phyloP scores from a whole-genome alignment of 2,888 invertebrate species.

The Pristionchus arcanus region DNA sequence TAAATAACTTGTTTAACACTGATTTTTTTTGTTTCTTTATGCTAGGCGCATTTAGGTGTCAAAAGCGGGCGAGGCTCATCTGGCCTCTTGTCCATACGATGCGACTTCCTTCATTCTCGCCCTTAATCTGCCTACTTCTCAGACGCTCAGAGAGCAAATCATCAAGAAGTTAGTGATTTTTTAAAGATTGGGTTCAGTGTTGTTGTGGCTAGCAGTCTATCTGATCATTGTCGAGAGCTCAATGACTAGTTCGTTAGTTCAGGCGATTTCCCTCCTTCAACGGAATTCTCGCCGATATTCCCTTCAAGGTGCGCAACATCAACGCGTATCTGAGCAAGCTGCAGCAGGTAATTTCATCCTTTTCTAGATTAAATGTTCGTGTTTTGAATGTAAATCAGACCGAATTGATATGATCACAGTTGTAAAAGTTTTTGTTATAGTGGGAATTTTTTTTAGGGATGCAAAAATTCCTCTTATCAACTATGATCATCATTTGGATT shows the following conservation, averaged over 20 bases:
- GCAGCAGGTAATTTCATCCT: conserved; percentile 60
- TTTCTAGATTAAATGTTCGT: conserved; percentile 50
- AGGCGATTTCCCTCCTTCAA: conserved; percentile 65
- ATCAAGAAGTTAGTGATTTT: conserved; percentile 53
- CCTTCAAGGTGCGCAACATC: conserved; percentile 70
- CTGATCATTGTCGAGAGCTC: no score
- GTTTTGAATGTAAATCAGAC: background rate
- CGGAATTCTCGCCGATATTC: conserved; percentile 67
- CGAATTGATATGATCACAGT: no score
- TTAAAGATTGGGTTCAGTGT: background rate
- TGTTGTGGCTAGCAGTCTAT: no score
- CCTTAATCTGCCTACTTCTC: conserved; percentile 73
- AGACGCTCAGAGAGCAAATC: conserved; percentile 68
- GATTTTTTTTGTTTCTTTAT: background rate
- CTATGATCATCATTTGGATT: no score
- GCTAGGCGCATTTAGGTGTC: conserved; percentile 57
- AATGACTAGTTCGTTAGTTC: background rate
- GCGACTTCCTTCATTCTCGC: conserved; percentile 74
- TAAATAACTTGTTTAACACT: background rate
- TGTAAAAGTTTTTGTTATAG: no score
- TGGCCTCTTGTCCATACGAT: conserved; percentile 72
- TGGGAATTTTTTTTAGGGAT: no score
- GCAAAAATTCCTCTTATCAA: no score
- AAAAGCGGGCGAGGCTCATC: conserved; percentile 62
- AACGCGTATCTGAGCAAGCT: conserved; percentile 66